Evolutionary conservation across 35 echinoderm and acorn worm genomes (phyloP).

Genomic region (Chiridota heheva): DNA sequence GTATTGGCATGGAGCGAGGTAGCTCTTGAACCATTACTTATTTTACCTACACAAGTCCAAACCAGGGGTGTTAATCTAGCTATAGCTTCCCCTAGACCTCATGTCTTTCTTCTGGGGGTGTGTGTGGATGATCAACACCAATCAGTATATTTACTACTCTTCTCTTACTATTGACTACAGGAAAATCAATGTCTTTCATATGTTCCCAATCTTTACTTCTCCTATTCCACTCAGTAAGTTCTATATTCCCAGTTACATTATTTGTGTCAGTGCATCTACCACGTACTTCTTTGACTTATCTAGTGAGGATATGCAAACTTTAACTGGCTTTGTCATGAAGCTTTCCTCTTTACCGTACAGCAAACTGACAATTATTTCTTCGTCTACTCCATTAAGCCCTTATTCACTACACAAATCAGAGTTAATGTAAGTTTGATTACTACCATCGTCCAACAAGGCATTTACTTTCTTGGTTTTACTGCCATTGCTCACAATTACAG

Average conservation of each 20-base stretch:
- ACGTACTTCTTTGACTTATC: background rate
- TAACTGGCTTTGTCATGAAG: constrained; percentile 13
- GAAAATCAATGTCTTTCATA: constrained; percentile 31
- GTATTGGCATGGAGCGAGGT: background rate
- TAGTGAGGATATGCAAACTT: background rate
- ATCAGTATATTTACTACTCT: background rate
- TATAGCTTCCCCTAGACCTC: no score
- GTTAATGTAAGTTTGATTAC: constrained; percentile 36
- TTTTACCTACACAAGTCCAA: background rate
- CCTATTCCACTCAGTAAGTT: background rate
- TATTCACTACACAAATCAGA: background rate
- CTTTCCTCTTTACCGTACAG: background rate
- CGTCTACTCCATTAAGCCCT: background rate
- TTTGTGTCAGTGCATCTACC: constrained; percentile 31
- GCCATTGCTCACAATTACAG: constrained; percentile 26
- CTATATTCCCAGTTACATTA: constrained; percentile 30
- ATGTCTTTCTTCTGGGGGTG: no score
- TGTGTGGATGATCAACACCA: no score
- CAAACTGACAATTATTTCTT: background rate
- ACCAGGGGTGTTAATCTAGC: no score
- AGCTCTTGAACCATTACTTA: background rate
- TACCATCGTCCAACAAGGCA: constrained; percentile 32
- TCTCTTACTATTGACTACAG: background rate
- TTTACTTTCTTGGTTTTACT: background rate
- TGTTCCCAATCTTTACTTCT: constrained; percentile 48